These are phyloP conservation scores for Pseudochirops corinnae DNA, from an alignment of 2,797 vertebrate species.

Conservation along the genomic window DNA sequence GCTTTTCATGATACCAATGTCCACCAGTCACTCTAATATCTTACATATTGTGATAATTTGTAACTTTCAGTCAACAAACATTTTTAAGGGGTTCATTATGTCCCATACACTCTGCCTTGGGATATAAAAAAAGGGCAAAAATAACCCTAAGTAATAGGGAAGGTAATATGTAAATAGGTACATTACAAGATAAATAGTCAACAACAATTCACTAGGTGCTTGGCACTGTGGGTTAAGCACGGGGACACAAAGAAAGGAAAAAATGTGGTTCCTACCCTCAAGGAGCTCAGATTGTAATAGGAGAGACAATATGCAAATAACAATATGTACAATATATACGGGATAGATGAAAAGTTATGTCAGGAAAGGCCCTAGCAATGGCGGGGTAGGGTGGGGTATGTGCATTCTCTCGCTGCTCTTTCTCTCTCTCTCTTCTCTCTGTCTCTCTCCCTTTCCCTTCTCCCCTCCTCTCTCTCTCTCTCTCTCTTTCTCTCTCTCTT, in stretches of 20 bases:
- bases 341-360: background rate
- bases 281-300: background rate
- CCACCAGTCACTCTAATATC: background rate
- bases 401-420: too few relatives aligned
- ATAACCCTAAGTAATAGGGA: background rate
- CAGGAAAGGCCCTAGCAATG: background rate
- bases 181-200: background rate
- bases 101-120: background rate
- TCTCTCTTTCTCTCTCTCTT: too few relatives aligned
- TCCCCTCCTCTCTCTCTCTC: too few relatives aligned
- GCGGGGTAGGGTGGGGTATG: too few relatives aligned
- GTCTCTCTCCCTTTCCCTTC: too few relatives aligned
- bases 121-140: background rate
- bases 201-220: background rate
- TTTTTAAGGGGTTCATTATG: background rate
- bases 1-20: background rate
- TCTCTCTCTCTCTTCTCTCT: too few relatives aligned
- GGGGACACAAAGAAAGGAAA: background rate
- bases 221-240: background rate
- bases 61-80: background rate
- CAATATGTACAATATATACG: background rate
- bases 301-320: background rate
- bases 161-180: background rate
- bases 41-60: slow-evolving; percentile 34
- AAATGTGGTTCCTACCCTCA: background rate